Base-by-base conservation (phyloP, 2,888 invertebrate genomes). In the Lutraria lutraria region DNA sequence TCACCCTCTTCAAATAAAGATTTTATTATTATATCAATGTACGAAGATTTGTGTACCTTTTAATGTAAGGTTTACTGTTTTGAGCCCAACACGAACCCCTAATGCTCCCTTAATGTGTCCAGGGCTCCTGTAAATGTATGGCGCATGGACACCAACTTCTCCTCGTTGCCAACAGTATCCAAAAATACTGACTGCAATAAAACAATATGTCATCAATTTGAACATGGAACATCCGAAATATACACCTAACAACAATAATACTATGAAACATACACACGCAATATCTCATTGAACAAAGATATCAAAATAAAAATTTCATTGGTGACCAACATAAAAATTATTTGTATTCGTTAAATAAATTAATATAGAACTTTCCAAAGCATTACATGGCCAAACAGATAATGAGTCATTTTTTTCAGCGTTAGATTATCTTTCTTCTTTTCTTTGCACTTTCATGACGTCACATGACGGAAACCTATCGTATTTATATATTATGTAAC, bases 1-100 rank as follows among this genome's bases (percentile, higher is more conserved):
- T n/a, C n/a, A n/a, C n/a, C n/a, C n/a, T n/a, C n/a, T n/a, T n/a
- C n/a, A n/a, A n/a, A n/a, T n/a, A n/a, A n/a, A n/a, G n/a, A n/a
- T n/a, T n/a, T n/a, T n/a, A n/a, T n/a, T n/a, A n/a, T n/a, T n/a
- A n/a, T n/a, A n/a, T n/a, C n/a, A n/a, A n/a, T n/a, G n/a, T n/a
- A n/a, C n/a, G n/a, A 8, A 43, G 43, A 43, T 43, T 43, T 43
- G 15, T 56, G 21, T 97, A 99, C 99, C 98, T 97, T 97, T 98
- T 94, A 99, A 98, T 86, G 99, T 99, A 95, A 99, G 98, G 97
- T 99, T 99, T 97, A 99, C 98, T 97, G 99, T 98, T 96, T 98
- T 98, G 91, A 99, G 97, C 87, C 99, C 99, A 94, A 99, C 98
- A 96, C 98, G 98, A 89, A 99, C 98, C 63, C 99, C 99, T 93